These are phyloP conservation scores for Xenopus laevis DNA, from an alignment of 2,113 vertebrate genomes.

Conservation along the genomic window DNA sequence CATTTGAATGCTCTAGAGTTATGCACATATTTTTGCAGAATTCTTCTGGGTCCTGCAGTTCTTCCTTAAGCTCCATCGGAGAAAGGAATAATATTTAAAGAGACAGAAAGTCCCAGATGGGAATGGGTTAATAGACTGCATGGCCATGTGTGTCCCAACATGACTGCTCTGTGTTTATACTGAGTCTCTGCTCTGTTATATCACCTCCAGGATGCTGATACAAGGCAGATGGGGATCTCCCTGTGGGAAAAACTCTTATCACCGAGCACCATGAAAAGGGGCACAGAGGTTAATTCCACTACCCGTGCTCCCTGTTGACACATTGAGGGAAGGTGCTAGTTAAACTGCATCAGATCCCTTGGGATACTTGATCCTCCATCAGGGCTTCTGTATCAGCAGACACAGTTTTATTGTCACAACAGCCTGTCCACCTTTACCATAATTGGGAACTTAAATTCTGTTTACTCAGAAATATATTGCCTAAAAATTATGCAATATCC, in stretches of 20 bases:
- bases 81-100: no score
- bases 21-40: no score
- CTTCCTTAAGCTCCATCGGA: no score
- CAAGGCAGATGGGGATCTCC: slow-evolving; percentile 30
- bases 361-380: no score
- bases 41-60: no score
- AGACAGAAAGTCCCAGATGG: not conserved
- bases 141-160: not conserved
- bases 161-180: slow-evolving; percentile 21
- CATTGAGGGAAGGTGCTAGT: slow-evolving; percentile 10
- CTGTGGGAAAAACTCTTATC: slow-evolving; percentile 39
- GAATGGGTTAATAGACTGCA: not conserved
- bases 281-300: slow-evolving; percentile 38
- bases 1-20: no score
- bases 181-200: not conserved
- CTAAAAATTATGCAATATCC: no score
- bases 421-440: no score
- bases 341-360: slow-evolving; percentile 2
- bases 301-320: not conserved
- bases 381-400: no score
- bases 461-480: no score
- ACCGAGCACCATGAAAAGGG: not conserved
- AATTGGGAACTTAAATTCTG: no score
- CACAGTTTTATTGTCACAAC: no score
- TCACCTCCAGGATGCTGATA: slow-evolving; percentile 16